Evolutionary conservation across 2,797 vertebrate species (phyloP).

Genomic region (Hipposideros larvatus): DNA sequence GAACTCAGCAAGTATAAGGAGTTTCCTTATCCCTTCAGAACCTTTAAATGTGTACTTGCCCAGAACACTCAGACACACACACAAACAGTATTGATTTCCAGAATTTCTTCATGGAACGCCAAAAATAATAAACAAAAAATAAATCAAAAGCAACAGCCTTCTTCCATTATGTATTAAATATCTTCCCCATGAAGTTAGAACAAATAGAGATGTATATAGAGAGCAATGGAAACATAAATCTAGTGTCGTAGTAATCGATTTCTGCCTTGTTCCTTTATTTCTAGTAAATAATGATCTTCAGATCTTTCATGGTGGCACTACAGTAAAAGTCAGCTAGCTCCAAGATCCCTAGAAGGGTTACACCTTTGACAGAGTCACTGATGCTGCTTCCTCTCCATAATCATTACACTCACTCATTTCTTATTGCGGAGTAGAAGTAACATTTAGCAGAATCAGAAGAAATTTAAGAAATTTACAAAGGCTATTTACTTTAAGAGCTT

Average conservation of each 20-base stretch:
- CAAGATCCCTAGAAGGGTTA: conserved; percentile 80
- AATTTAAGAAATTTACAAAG: conserved; percentile 83
- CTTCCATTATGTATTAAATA: conserved; percentile 91
- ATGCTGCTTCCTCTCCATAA: conserved; percentile 72
- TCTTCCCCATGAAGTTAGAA: conserved; percentile 89
- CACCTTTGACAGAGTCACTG: conserved; percentile 78
- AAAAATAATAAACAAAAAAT: conserved; percentile 90
- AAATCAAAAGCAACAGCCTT: conserved; percentile 88
- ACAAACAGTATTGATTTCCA: conserved; percentile 86
- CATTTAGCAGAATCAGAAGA: conserved; percentile 79
- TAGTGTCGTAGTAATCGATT: conserved; percentile 88
- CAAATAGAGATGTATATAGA: conserved; percentile 90
- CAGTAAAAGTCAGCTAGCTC: conserved; percentile 82
- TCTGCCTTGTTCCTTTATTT: conserved; percentile 90
- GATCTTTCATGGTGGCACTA: conserved; percentile 87
- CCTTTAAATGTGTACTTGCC: conserved; percentile 40
- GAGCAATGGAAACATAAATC: conserved; percentile 89
- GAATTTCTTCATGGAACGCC: conserved; percentile 87
- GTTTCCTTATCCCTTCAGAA: background rate
- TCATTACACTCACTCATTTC: conserved; percentile 82
- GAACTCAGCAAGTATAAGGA: background rate
- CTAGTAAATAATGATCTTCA: conserved; percentile 91
- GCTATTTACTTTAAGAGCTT: conserved; percentile 71
- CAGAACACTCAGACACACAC: conserved; percentile 70
- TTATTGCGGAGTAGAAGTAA: conserved; percentile 69